These are phyloP conservation scores for Microchirus variegatus DNA, from an alignment of 2,797 vertebrate species.

Conservation along the genomic window DNA sequence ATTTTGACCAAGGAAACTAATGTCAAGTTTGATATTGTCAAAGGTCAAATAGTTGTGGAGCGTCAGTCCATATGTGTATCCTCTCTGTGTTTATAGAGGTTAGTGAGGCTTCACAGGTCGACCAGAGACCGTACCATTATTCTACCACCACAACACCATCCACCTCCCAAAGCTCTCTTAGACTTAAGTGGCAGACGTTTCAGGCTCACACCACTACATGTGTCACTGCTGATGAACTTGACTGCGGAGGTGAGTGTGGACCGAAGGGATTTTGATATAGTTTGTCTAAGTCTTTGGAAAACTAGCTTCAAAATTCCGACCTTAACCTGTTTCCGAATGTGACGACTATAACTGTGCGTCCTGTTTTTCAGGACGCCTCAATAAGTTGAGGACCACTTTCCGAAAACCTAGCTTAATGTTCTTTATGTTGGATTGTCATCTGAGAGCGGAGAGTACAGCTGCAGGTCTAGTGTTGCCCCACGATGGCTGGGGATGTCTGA, in stretches of 20 bases:
- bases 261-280: slow-evolving; percentile 3
- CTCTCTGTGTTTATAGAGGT: slow-evolving; percentile 62
- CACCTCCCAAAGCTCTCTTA: slow-evolving; percentile 42
- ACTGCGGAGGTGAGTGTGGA: neutral
- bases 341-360: neutral
- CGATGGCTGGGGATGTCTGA: slow-evolving; percentile 52
- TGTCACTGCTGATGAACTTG: slow-evolving; percentile 32
- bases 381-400: slow-evolving; percentile 17
- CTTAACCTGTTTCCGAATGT: neutral
- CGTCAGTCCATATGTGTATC: neutral
- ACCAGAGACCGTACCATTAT: slow-evolving; percentile 50
- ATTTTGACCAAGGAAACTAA: neutral
- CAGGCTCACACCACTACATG: slow-evolving; percentile 32
- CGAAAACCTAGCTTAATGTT: slow-evolving; percentile 33
- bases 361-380: slow-evolving; percentile 10
- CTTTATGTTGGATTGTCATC: slow-evolving; percentile 57
- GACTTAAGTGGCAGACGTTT: slow-evolving; percentile 58
- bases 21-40: slow-evolving; percentile 23
- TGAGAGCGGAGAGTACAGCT: slow-evolving; percentile 57
- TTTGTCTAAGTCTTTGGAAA: neutral
- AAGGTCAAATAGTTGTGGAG: slow-evolving; percentile 20
- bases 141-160: slow-evolving; percentile 36
- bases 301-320: neutral
- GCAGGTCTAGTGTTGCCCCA: slow-evolving; percentile 64
- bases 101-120: slow-evolving; percentile 68